phyloP scores from a whole-genome alignment of 2,113 vertebrate species.

The Siniperca knerii region DNA sequence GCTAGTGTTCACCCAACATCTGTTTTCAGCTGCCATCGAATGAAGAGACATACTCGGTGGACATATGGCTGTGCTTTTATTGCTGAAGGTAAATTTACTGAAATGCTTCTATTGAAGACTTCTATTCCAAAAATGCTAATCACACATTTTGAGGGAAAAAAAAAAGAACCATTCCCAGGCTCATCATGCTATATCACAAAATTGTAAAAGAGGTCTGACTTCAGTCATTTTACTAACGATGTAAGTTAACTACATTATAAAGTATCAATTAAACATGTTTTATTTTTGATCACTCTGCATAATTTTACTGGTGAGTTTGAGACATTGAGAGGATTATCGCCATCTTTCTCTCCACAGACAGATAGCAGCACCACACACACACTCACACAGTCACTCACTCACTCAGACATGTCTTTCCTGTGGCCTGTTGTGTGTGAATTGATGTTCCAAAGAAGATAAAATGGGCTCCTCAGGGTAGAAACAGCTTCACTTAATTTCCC shows the following conservation, averaged over 20 bases:
- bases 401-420: slow-evolving; percentile 36
- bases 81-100: neutral
- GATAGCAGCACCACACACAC: neutral
- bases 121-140: neutral
- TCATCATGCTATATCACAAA: neutral
- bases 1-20: slow-evolving; percentile 7
- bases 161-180: neutral
- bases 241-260: neutral
- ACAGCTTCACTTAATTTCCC: slow-evolving; percentile 68
- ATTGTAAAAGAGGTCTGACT: neutral
- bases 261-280: neutral
- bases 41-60: neutral
- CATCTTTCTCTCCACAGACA: neutral
- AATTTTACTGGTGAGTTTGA: neutral
- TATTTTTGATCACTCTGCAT: neutral
- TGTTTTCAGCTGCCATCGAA: neutral
- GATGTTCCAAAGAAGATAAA: slow-evolving; percentile 72
- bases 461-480: slow-evolving; percentile 65
- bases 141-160: neutral
- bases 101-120: neutral
- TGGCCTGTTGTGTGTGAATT: slow-evolving; percentile 68
- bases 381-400: neutral
- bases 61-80: slow-evolving; percentile 6
- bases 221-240: neutral
- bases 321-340: neutral